Percentiles rank a stretch among this genome's conserved stretches.
These are phyloP conservation scores for Pectinophora gossypiella DNA, from an alignment of 1,140 invertebrate genomes.

Conservation along the genomic window DNA sequence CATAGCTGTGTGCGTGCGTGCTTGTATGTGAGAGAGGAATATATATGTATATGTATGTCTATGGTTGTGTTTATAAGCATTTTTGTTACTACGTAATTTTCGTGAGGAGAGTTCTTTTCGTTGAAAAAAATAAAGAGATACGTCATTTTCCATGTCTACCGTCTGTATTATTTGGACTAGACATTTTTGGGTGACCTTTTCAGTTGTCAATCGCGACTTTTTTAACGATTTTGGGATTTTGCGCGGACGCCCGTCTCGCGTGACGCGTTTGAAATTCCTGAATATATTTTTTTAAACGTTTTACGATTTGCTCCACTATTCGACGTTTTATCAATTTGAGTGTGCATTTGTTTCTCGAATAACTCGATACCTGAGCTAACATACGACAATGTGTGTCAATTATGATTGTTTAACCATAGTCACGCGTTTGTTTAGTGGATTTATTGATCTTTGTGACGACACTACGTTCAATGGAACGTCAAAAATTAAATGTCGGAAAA, in stretches of 20 bases:
- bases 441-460: background rate
- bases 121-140: conserved; percentile 24
- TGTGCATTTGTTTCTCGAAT: background rate
- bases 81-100: conserved; percentile 50
- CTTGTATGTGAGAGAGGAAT: conserved; percentile 9
- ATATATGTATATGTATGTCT: conserved; percentile 32
- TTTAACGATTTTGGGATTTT: conserved; percentile 29
- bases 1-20: conserved; percentile 12
- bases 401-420: conserved; percentile 12
- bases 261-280: conserved; percentile 16
- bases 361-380: conserved; percentile 18
- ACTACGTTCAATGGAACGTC: no score
- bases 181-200: conserved; percentile 24
- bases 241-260: background rate
- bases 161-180: conserved; percentile 18
- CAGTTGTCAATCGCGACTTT: conserved; percentile 26
- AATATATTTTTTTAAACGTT: conserved; percentile 40
- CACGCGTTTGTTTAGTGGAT: background rate
- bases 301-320: conserved; percentile 24
- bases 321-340: conserved; percentile 7
- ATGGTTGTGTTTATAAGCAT: conserved; percentile 50
- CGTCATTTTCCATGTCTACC: conserved; percentile 22
- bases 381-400: conserved; percentile 13
- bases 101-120: conserved; percentile 33
- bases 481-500: no score